Evolutionary conservation across 2,113 vertebrate genomes (phyloP), one percentile per base, ranked within the genome.

Genomic region (Larimichthys polyactis): DNA sequence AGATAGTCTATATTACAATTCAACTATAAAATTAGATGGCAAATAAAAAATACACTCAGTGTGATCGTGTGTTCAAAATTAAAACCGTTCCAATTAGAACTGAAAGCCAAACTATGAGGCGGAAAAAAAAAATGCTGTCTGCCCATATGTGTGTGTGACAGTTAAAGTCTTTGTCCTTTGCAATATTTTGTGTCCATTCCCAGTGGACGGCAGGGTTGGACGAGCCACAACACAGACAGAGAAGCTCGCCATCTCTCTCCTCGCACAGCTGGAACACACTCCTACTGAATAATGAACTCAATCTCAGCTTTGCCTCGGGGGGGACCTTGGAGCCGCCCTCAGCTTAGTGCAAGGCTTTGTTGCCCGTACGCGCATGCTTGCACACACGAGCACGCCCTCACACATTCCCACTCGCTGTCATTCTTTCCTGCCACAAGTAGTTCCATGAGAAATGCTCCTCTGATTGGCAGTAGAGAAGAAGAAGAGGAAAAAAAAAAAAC

Each of bases 251-350:
- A 70, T 82, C 71, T 77, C 79, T 75, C 75, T 88, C 74, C 29
- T 82, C 72, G 74, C 85, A 81, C 88, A 87, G 89, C 90, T 90
- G 88, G 91, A 87, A 71, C 71, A 79, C 73, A 74, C 84, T 89
- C 78, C 83, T 54, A 48, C 86, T 90, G 86, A 91, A 91, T 93
- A 91, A 93, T 88, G 85, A 90, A 88, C 81, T 83, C 86, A 78
- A 89, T 94, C 90, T 92, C 85, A 79, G 86, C 82, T 82, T 71
- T 67, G 71, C 83, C 85, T 88, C 75, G 81, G 71, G 77, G 82
- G 78, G 62, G 59, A 66, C 72, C 71, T 87, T 29, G 75, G 78
- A 85, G 79, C 80, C 71, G 24, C 82, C 90, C 81, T 79, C 79
- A 84, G 85, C 84, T 90, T 79, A 82, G 79, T 73, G 68, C 75